Evolutionary conservation across 2,797 vertebrate species (phyloP).

Genomic region (Cossypha niveicapilla): DNA sequence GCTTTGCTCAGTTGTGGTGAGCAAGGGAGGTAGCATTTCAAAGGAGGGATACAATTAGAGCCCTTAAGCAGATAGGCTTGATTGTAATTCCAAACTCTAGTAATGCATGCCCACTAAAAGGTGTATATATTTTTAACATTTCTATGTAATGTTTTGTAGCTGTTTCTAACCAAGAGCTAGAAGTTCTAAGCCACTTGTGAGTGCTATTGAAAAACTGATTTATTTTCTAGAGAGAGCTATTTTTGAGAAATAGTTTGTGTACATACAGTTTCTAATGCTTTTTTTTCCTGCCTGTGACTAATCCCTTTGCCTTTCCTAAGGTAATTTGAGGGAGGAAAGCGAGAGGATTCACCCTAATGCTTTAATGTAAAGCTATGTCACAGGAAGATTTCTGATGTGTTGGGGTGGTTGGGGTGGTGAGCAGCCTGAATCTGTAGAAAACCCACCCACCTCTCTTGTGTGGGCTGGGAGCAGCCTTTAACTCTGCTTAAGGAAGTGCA

Average conservation of each 20-base stretch:
- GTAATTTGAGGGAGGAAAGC: slow-evolving; percentile 25
- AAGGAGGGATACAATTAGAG: background rate
- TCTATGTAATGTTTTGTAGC: background rate
- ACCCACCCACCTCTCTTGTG: background rate
- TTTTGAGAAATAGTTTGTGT: slow-evolving; percentile 38
- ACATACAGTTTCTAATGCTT: background rate
- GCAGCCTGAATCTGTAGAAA: background rate
- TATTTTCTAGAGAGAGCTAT: background rate
- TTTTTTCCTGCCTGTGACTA: slow-evolving; percentile 37
- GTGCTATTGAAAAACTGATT: background rate
- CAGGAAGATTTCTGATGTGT: background rate
- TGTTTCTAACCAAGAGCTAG: background rate
- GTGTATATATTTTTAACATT: background rate
- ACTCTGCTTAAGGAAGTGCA: background rate
- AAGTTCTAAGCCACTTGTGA: background rate
- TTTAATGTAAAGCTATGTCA: background rate
- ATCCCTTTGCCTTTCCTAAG: slow-evolving; percentile 19
- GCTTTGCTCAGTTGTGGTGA: background rate
- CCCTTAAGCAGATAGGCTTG: background rate
- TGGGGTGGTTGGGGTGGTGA: background rate
- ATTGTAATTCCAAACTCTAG: background rate
- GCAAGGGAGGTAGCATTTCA: background rate
- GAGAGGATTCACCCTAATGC: background rate
- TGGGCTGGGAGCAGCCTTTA: background rate
- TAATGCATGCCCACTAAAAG: background rate